Conservation (phyloP, 2,888 invertebrate species). For the Polietes domitor region DNA sequence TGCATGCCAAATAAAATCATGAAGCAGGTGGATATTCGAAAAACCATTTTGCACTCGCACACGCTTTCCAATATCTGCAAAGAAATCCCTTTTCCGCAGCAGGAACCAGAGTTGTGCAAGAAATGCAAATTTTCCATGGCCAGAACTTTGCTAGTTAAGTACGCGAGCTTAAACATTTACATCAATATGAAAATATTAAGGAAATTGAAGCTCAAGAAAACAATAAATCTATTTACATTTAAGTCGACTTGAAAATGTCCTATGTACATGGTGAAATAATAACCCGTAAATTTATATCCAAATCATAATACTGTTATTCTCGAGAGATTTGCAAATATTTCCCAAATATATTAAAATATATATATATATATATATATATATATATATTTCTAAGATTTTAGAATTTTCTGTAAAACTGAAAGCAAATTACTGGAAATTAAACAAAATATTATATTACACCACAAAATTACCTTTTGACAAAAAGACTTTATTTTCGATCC, state of each 20-base stretch:
- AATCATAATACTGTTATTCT: too few relatives aligned
- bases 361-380: too few relatives aligned
- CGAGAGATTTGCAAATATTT: too few relatives aligned
- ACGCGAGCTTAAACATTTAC: slow-evolving; percentile 1
- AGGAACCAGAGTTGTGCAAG: not conserved
- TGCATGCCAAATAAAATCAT: slow-evolving; percentile 65
- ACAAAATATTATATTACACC: too few relatives aligned
- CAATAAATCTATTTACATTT: slow-evolving; percentile 53
- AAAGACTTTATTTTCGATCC: too few relatives aligned
- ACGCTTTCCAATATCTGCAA: not conserved
- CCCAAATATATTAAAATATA: too few relatives aligned
- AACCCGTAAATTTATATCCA: too few relatives aligned
- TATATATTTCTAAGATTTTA: too few relatives aligned
- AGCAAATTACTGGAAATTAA: too few relatives aligned
- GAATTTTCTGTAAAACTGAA: too few relatives aligned
- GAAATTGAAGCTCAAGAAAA: slow-evolving; percentile 47
- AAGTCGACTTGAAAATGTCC: not conserved
- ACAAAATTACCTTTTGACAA: too few relatives aligned
- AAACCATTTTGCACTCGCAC: not conserved
- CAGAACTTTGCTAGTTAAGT: not conserved
- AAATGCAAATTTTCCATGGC: slow-evolving; percentile 14
- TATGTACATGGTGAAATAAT: too few relatives aligned
- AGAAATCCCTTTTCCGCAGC: slow-evolving; percentile 6
- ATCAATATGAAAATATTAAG: slow-evolving; percentile 48
- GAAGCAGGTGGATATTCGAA: slow-evolving; percentile 61